Conservation (phyloP, 2,797 vertebrate species). For the Micropoecilia bifurca region DNA sequence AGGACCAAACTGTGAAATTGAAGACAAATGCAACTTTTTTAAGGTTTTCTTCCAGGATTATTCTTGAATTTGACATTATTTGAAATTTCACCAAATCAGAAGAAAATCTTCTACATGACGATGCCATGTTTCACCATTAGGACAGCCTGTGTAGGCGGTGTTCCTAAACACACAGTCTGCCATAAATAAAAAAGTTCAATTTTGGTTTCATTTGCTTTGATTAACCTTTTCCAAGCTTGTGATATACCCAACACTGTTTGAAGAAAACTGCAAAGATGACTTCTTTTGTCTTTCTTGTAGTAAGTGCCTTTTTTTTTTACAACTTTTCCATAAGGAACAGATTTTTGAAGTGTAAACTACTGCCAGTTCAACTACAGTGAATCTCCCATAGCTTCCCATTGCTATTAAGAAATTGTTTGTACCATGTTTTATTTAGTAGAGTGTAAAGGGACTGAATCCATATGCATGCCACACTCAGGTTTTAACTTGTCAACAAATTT, state of each 20-base stretch:
- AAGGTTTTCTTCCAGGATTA: not conserved
- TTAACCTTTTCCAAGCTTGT: not conserved
- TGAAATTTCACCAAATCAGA: not conserved
- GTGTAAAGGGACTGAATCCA: not conserved
- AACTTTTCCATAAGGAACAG: not conserved
- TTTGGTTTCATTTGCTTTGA: not conserved
- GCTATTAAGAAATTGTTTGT: not conserved
- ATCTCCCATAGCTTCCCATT: not conserved
- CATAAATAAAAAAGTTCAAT: not conserved
- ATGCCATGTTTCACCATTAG: not conserved
- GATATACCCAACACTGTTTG: not conserved
- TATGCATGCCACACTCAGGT: not conserved
- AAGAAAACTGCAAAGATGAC: not conserved
- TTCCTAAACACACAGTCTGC: not conserved
- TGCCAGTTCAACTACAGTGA: not conserved
- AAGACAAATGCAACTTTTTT: not conserved
- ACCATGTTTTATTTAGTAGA: not conserved
- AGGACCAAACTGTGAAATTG: not conserved
- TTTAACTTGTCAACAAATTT: not conserved
- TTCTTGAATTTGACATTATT: not conserved
- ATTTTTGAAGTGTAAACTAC: not conserved
- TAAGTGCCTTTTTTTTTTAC: not conserved
- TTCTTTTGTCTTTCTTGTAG: not conserved
- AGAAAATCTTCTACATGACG: not conserved
- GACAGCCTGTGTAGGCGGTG: not conserved